Evolutionary conservation across 2,797 vertebrate species (phyloP).

Genomic region (Poecilia picta): DNA sequence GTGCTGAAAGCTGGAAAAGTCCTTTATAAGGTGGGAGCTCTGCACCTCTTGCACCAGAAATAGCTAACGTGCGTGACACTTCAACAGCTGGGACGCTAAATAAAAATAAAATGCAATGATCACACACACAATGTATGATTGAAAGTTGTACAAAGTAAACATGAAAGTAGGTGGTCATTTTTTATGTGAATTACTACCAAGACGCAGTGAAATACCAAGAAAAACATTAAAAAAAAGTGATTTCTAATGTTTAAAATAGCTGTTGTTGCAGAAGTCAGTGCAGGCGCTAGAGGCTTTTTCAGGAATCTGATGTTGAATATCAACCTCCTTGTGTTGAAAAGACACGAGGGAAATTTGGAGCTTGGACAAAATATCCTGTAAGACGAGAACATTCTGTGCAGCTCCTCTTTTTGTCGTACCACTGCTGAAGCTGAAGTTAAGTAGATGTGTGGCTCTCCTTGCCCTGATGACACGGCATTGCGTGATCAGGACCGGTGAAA

Average conservation of each 20-base stretch:
- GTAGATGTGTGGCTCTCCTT: not conserved
- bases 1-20: conserved; percentile 87
- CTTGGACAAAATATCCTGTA: not conserved
- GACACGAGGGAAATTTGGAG: not conserved
- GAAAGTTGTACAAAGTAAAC: not conserved
- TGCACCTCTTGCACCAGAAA: not conserved
- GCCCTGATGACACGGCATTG: not conserved
- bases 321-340: not conserved
- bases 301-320: not conserved
- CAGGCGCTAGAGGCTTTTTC: not conserved
- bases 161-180: not conserved
- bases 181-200: not conserved
- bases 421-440: not conserved
- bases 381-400: not conserved
- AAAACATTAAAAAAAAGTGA: not conserved
- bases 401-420: not conserved
- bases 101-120: not conserved
- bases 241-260: not conserved
- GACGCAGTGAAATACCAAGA: not conserved
- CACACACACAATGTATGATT: not conserved
- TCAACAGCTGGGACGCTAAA: not conserved
- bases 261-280: not conserved
- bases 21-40: conserved; percentile 86
- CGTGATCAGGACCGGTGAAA: conserved; percentile 14
- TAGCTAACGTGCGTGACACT: not conserved